phyloP scores from a whole-genome alignment of 1,140 invertebrate species.

The Pantala flavescens region DNA sequence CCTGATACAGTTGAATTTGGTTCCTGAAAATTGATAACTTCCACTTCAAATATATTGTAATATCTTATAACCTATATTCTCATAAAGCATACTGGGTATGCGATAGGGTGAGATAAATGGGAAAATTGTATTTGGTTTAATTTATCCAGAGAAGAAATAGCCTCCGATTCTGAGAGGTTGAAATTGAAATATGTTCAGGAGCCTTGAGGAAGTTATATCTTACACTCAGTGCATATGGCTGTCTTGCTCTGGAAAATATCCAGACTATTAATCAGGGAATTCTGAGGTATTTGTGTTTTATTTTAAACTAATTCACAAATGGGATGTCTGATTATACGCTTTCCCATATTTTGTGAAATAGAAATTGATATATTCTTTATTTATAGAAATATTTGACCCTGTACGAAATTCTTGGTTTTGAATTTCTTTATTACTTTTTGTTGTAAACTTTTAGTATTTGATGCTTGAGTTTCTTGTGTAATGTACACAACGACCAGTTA shows the following conservation, averaged over 20 bases:
- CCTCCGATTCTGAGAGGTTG: not conserved
- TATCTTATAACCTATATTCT: not conserved
- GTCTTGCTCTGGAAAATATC: too few relatives aligned
- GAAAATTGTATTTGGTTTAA: not conserved
- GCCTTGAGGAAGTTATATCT: too few relatives aligned
- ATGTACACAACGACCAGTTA: not conserved
- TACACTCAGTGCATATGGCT: too few relatives aligned
- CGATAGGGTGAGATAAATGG: not conserved
- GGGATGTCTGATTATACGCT: too few relatives aligned
- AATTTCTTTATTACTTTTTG: not conserved
- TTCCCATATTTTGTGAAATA: too few relatives aligned
- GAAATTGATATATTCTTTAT: too few relatives aligned
- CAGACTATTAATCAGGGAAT: too few relatives aligned
- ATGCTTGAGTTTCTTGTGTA: not conserved
- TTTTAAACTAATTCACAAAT: too few relatives aligned
- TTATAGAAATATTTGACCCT: too few relatives aligned
- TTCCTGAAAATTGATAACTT: constrained; percentile 48
- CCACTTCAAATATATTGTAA: not conserved
- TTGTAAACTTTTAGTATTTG: too few relatives aligned
- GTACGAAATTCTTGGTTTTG: not conserved
- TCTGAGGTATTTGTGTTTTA: too few relatives aligned
- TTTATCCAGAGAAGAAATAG: not conserved
- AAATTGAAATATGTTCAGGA: not conserved
- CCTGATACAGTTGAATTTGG: constrained; percentile 82
- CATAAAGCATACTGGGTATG: not conserved